Evolutionary conservation across 2,113 vertebrate genomes (phyloP).

Genomic region (Dasyurus viverrinus): DNA sequence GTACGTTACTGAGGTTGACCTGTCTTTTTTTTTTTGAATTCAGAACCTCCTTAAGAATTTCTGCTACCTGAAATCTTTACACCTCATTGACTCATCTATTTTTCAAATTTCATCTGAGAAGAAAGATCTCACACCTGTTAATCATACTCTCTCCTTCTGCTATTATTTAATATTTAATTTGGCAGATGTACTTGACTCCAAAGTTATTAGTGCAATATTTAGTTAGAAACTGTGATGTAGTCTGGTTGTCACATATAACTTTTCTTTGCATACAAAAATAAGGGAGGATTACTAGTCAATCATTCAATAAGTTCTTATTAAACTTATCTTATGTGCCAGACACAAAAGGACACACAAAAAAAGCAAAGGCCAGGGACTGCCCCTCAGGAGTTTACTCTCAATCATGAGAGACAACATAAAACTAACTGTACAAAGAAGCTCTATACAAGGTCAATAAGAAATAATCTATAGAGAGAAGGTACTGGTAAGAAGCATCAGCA

Average conservation of each 20-base stretch:
- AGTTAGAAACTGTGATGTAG: background rate
- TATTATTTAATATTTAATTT: constrained; percentile 59
- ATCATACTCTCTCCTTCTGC: constrained; percentile 11
- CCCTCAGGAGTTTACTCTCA: background rate
- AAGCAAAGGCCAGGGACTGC: background rate
- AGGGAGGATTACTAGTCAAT: background rate
- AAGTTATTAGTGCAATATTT: constrained; percentile 32
- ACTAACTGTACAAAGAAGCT: background rate
- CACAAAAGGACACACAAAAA: background rate
- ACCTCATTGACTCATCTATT: background rate
- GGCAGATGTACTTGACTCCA: constrained; percentile 22
- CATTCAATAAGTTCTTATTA: background rate
- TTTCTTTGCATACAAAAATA: background rate
- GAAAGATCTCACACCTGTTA: constrained; percentile 31
- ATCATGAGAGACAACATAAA: background rate
- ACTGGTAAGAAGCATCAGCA: background rate
- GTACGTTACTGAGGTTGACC: constrained; percentile 8
- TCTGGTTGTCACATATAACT: constrained; percentile 5
- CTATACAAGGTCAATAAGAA: background rate
- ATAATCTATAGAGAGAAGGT: background rate
- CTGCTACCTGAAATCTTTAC: background rate
- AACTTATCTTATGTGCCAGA: background rate
- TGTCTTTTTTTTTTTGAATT: background rate
- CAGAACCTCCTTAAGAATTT: constrained; percentile 24
- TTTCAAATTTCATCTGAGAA: constrained; percentile 40